Evolutionary conservation across 1,140 invertebrate genomes (phyloP).

Genomic region (Drosophila mojavensis): DNA sequence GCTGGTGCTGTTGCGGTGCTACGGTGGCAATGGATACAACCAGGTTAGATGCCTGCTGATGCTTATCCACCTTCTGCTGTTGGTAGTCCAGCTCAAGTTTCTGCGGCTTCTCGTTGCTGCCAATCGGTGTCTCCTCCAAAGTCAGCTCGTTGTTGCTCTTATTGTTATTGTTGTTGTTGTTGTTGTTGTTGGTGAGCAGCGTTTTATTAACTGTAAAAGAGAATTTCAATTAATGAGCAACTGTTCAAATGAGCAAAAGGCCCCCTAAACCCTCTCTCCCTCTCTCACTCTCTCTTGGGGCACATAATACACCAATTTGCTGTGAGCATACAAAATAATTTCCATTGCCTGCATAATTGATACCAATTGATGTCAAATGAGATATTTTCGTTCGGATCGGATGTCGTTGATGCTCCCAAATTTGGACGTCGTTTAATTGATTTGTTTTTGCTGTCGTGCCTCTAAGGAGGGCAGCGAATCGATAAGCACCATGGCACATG

Average conservation of each 20-base stretch:
- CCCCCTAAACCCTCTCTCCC: background rate
- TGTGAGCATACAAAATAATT: constrained; percentile 60
- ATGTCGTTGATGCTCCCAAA: constrained; percentile 16
- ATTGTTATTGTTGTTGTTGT: constrained; percentile 52
- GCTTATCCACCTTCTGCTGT: constrained; percentile 37
- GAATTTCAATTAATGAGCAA: constrained; percentile 30
- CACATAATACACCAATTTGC: constrained; percentile 34
- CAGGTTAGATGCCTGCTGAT: constrained; percentile 41
- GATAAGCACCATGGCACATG: no score
- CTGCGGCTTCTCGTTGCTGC: constrained; percentile 46
- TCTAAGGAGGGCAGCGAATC: no score
- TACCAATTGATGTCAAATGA: constrained; percentile 76
- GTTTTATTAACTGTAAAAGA: constrained; percentile 66
- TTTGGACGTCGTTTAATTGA: constrained; percentile 40
- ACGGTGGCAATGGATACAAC: constrained; percentile 54
- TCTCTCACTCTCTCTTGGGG: background rate
- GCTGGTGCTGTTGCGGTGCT: constrained; percentile 42
- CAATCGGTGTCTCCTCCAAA: constrained; percentile 56
- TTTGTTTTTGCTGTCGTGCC: constrained; percentile 30
- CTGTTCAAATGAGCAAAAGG: background rate
- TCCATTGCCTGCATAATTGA: constrained; percentile 72
- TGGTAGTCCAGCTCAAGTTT: constrained; percentile 34
- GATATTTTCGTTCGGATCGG: constrained; percentile 38
- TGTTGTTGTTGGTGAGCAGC: constrained; percentile 56
- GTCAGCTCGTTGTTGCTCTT: constrained; percentile 50